phyloP scores from a whole-genome alignment of 2,113 vertebrate species.

The Percopsis transmontana region DNA sequence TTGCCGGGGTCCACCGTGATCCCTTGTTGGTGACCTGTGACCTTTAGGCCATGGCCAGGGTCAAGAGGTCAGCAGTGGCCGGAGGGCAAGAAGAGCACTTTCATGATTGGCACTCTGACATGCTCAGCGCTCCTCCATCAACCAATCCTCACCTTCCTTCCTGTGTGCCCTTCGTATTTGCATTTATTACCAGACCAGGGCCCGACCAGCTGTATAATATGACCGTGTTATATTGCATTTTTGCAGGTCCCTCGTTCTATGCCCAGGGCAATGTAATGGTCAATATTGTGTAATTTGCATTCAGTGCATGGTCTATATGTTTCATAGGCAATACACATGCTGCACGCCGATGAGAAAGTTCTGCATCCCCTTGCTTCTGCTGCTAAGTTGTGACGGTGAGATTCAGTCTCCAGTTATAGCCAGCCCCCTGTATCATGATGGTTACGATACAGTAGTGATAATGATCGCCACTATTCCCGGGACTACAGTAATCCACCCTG shows the following conservation, averaged over 20 bases:
- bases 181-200: conserved; percentile 36
- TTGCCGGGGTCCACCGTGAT: conserved; percentile 62
- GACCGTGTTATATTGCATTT: conserved; percentile 23
- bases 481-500: conserved; percentile 45
- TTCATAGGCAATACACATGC: not conserved
- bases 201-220: conserved; percentile 23
- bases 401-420: conserved; percentile 34
- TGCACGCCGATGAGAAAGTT: not conserved
- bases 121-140: conserved; percentile 45
- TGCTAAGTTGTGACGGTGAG: conserved; percentile 46
- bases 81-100: conserved; percentile 76
- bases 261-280: conserved; percentile 38
- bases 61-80: conserved; percentile 76
- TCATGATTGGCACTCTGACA: conserved; percentile 72
- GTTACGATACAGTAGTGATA: conserved; percentile 61
- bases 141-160: conserved; percentile 28
- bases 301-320: conserved; percentile 22
- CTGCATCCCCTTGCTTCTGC: conserved; percentile 19
- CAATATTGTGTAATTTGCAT: conserved; percentile 54
- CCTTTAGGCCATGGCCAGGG: conserved; percentile 77
- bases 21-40: conserved; percentile 72
- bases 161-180: conserved; percentile 49
- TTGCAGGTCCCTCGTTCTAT: conserved; percentile 29
- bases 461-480: conserved; percentile 66
- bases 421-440: conserved; percentile 49